These are phyloP conservation scores for Maniola hyperantus DNA, from an alignment of 2,888 invertebrate species.

Conservation along the genomic window DNA sequence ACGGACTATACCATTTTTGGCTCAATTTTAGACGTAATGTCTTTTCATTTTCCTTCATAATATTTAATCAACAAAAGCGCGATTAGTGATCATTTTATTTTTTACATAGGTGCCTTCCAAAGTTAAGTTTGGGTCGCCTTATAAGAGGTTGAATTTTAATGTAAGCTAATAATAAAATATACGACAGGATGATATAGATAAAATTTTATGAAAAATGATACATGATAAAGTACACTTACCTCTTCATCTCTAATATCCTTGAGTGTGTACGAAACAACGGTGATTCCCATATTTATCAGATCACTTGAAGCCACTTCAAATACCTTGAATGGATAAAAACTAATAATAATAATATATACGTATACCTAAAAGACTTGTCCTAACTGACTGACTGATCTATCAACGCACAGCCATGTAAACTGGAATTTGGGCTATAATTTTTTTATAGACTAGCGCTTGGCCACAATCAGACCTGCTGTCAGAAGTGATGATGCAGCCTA, in stretches of 20 bases:
- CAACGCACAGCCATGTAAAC: too few species aligned
- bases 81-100: too few species aligned
- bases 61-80: not conserved
- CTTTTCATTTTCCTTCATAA: not conserved
- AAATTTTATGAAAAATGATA: too few species aligned
- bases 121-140: not conserved
- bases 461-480: too few species aligned
- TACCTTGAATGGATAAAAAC: constrained; percentile 77
- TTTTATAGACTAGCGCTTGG: too few species aligned
- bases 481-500: too few species aligned
- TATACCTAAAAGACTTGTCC: too few species aligned
- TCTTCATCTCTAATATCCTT: constrained; percentile 98
- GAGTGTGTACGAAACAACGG: constrained; percentile 96
- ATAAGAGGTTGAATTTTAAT: not conserved
- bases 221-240: constrained; percentile 78
- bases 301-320: constrained; percentile 98
- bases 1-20: not conserved
- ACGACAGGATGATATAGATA: not conserved
- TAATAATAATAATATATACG: too few species aligned
- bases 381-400: too few species aligned
- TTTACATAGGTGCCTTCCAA: not conserved
- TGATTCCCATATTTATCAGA: constrained; percentile 97
- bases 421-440: too few species aligned
- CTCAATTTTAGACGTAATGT: not conserved
- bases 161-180: constrained; percentile 2